These are phyloP conservation scores for Sanderia malayensis DNA, from an alignment of 30 jellyfish, hydroid and myxozoan genomes.

Conservation along the genomic window DNA sequence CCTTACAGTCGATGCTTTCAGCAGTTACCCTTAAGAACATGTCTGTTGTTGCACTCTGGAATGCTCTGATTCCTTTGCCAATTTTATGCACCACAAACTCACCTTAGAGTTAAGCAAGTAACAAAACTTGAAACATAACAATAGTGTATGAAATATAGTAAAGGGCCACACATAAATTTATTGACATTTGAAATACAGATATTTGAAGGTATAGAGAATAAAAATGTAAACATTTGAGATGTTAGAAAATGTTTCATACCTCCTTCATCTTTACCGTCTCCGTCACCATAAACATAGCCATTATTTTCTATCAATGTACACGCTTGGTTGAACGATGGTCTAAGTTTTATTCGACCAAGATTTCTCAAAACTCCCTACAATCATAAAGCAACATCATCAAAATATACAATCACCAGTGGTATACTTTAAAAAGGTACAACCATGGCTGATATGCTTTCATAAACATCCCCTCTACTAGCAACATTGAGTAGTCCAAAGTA, in stretches of 20 bases:
- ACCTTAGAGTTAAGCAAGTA: slow-evolving; percentile 8
- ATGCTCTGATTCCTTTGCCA: slow-evolving; percentile 47
- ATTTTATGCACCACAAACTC: slow-evolving; percentile 61
- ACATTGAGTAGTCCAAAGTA: no score
- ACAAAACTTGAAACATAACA: background rate
- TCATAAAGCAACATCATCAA: background rate
- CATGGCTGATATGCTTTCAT: no score
- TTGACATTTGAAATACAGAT: no score
- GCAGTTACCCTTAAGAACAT: slow-evolving; percentile 42
- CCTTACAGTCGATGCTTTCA: slow-evolving; percentile 52
- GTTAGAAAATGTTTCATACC: slow-evolving; percentile 3
- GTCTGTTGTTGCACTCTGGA: slow-evolving; percentile 63
- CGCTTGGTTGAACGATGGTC: slow-evolving; percentile 9
- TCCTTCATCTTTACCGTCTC: slow-evolving; percentile 50
- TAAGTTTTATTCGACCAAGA: slow-evolving; percentile 40
- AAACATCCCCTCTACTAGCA: no score
- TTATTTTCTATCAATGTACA: slow-evolving; percentile 12
- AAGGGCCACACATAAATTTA: no score
- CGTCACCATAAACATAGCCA: slow-evolving; percentile 54
- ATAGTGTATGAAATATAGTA: no score
- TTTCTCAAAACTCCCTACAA: slow-evolving; percentile 43
- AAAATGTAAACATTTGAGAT: background rate
- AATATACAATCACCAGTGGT: background rate
- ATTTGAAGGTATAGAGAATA: no score
- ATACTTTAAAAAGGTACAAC: no score